A percentile compares a stretch with the other conserved stretches of the same genome.
Conservation (phyloP, 53 echinoderm and acorn worm species). For the Patiria pectinifera region DNA sequence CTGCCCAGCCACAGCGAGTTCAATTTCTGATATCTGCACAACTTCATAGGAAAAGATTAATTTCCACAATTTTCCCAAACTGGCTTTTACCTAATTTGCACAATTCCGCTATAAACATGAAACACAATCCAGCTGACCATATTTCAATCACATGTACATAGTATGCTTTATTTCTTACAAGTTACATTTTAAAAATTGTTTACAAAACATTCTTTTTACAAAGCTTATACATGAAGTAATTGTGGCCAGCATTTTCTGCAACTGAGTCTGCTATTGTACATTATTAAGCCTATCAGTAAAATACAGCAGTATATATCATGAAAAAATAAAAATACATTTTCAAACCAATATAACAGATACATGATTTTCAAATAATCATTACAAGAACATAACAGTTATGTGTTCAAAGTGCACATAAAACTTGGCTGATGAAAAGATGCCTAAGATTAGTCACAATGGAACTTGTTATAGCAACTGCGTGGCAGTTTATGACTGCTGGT, state of each 20-base stretch:
- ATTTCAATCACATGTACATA: constrained; percentile 62
- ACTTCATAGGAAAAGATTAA: too few relatives aligned
- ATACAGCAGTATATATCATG: constrained; percentile 56
- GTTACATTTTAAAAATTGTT: constrained; percentile 69
- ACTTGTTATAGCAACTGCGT: neutral
- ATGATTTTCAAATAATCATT: constrained; percentile 36
- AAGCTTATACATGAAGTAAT: constrained; percentile 66
- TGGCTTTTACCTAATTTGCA: too few relatives aligned
- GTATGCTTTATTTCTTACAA: constrained; percentile 65
- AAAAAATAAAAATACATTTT: constrained; percentile 60
- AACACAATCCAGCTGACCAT: neutral
- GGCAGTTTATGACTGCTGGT: neutral
- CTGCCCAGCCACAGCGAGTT: too few relatives aligned
- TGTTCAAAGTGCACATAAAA: neutral
- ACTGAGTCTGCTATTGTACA: constrained; percentile 59
- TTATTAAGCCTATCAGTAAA: constrained; percentile 48
- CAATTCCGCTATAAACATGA: neutral
- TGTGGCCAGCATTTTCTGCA: constrained; percentile 62
- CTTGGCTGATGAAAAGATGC: neutral
- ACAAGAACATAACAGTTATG: constrained; percentile 45
- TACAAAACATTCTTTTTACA: constrained; percentile 64
- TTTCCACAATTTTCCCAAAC: too few relatives aligned
- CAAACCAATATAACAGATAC: constrained; percentile 40
- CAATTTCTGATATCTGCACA: too few relatives aligned
- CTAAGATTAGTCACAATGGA: neutral